A percentile compares a stretch with the other conserved stretches of the same genome.
Evolutionary conservation across 2,113 vertebrate genomes (phyloP).

Genomic region (Raja brachyura): DNA sequence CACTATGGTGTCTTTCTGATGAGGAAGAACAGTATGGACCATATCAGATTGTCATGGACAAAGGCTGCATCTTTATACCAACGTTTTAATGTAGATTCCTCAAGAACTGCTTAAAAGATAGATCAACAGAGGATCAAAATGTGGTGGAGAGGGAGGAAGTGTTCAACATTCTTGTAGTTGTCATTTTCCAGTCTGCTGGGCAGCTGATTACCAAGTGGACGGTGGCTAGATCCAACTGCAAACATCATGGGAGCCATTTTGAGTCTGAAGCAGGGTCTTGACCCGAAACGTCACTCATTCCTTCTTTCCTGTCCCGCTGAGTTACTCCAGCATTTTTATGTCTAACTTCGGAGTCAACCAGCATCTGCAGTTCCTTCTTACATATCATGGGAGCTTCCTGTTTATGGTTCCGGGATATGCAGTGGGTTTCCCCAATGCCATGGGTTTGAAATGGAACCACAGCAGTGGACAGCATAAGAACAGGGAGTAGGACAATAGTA

Average conservation of each 20-base stretch:
- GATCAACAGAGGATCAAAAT: background rate
- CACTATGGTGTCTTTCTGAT: background rate
- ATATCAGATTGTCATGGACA: background rate
- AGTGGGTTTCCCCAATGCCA: background rate
- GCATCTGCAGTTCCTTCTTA: too few species aligned
- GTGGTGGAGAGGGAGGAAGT: background rate
- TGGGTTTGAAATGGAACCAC: background rate
- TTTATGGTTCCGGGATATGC: background rate
- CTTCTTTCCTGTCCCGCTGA: too few species aligned
- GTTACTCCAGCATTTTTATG: too few species aligned
- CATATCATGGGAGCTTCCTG: background rate
- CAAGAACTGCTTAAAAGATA: background rate
- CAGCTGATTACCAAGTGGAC: background rate
- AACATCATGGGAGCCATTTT: too few species aligned
- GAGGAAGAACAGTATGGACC: background rate
- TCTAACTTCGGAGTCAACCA: too few species aligned
- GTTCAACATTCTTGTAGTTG: background rate
- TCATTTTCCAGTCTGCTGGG: too few species aligned
- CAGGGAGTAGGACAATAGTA: background rate
- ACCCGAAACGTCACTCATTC: too few species aligned
- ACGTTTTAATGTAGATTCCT: background rate
- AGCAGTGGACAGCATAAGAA: background rate
- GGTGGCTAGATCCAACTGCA: background rate
- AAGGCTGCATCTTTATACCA: background rate
- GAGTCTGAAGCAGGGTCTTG: too few species aligned